Evolutionary conservation across 37 sponge, comb jelly and placozoan species (phyloP).

Genomic region (Bolinopsis microptera): DNA sequence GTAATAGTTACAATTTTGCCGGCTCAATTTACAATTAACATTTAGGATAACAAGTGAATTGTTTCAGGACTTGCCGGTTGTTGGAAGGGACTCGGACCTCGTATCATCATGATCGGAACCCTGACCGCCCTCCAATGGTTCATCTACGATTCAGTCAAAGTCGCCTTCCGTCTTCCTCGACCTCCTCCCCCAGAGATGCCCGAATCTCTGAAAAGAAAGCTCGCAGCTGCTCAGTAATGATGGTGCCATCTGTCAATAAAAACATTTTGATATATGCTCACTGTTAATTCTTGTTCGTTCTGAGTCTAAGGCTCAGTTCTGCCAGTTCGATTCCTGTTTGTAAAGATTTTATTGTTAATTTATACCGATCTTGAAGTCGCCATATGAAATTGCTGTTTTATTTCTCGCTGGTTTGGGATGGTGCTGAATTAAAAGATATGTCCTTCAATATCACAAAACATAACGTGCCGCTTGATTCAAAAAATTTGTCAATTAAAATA

Average conservation of each 20-base stretch:
- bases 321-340: neutral
- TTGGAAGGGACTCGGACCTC: constrained; percentile 95
- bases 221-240: constrained; percentile 63
- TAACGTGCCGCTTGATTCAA: too few species aligned
- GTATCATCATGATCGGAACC: constrained; percentile 98
- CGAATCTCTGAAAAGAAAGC: constrained; percentile 91
- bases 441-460: too few species aligned
- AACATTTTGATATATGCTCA: neutral
- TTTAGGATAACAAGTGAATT: neutral
- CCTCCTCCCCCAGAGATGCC: constrained; percentile 99
- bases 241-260: neutral
- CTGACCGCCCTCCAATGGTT: constrained; percentile 99
- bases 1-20: neutral
- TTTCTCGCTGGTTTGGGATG: neutral
- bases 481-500: too few species aligned
- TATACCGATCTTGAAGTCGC: neutral
- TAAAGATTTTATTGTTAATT: constrained; percentile 18
- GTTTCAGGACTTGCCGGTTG: constrained; percentile 71
- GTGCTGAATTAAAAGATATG: neutral
- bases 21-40: neutral
- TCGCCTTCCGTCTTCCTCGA: constrained; percentile 94
- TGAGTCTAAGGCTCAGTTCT: neutral
- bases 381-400: neutral
- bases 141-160: constrained; percentile 99
- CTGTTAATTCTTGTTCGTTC: neutral